Conservation (phyloP, 2,797 vertebrate genomes). For the Pteropus rufus region DNA sequence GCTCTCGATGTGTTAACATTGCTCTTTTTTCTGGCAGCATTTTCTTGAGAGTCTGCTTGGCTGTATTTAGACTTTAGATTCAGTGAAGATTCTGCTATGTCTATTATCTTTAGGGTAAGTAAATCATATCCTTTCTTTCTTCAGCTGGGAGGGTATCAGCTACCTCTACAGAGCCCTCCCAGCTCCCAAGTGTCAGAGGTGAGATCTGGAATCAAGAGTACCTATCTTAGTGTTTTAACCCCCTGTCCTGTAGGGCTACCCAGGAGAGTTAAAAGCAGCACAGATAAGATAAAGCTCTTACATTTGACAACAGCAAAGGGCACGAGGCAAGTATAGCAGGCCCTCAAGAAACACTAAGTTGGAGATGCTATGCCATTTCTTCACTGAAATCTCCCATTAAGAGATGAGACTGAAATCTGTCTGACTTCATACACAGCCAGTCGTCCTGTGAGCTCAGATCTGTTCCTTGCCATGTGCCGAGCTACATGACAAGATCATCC, state of each 20-base stretch:
- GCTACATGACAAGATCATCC: neutral
- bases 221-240: neutral
- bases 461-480: neutral
- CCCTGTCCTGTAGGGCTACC: neutral
- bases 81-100: neutral
- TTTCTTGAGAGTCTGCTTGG: neutral
- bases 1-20: fast-evolving
- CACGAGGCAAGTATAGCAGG: fast-evolving
- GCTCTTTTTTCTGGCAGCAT: neutral
- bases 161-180: neutral
- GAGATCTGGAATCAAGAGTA: neutral
- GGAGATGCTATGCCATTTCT: neutral
- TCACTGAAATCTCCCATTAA: neutral
- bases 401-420: neutral
- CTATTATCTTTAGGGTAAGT: neutral
- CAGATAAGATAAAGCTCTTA: neutral
- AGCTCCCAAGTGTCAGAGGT: neutral
- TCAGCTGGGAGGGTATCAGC: neutral
- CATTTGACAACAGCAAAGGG: neutral
- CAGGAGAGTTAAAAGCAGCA: neutral
- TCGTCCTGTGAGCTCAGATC: neutral
- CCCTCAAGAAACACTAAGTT: neutral
- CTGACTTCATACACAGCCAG: neutral
- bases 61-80: neutral
- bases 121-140: neutral